Base-by-base conservation (phyloP, 2,113 vertebrate genomes). In the Rousettus leschenaultii region DNA sequence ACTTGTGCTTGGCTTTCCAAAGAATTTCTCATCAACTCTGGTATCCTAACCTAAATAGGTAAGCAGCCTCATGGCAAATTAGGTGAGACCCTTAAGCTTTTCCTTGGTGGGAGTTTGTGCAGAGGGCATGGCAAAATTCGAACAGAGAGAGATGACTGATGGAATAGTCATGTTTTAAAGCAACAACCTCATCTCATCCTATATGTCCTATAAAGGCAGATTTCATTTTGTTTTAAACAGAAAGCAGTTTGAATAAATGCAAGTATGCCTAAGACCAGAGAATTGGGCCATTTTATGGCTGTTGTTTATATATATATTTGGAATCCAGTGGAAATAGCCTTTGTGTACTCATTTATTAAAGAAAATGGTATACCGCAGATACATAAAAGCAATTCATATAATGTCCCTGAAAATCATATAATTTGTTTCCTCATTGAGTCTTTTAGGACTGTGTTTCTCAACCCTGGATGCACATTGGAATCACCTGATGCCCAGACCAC, bases 21-120 rank as follows among this genome's bases (percentile, higher is more conserved):
- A 97, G 96, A 96, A 97, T 97, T 93, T 97, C 95, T 98, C 97
- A 97, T 97, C 97, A 97, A 91, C 94, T 96, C 97, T 96, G 96
- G 86, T 91, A 92, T 91, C 96, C 97, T 95, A 96, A 96, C 83
- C 86, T 89, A 97, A 96, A 89, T 94, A 98, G 97, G 97, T 98
- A 96, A 97, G 95, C 30, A 1, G 57, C n/a, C 85, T 33, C 51
- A 30, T 77, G 91, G 75, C 86, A 95, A 94, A 97, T 97, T 75
- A 97, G 96, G 96, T 96, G 91, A 96, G 61, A 61, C 35, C 7
- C 53, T 70, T 21, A 57, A 86, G 74, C 78, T 87, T 71, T 65
- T 91, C 77, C 79, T 89, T 86, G 83, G 86, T 93, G 70, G 75
- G 45, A 84, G 89, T 95, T 78, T 13, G 15, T 57, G 66, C 0